Evolutionary conservation across 1,140 invertebrate species (phyloP), one percentile per base, ranked within the genome.

Genomic region (Cotesia vestalis): DNA sequence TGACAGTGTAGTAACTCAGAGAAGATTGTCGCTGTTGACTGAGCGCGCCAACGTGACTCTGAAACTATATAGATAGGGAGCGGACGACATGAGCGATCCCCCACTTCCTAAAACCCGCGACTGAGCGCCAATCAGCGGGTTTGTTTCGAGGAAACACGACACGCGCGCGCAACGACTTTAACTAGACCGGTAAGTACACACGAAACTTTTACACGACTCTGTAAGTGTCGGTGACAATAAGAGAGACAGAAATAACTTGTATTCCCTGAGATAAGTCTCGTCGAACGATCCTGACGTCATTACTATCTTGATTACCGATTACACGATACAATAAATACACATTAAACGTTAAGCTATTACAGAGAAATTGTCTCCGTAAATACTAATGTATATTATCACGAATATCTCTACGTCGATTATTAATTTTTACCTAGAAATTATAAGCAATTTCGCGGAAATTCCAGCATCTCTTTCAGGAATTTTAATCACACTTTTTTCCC

Each of bases 31-130:
- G 70, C 36, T 72, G 71, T 73, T 75, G 68, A 81, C 81, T 82
- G 81, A 82, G 74, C 76, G 67, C 76, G 77, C 73, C 79, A 81
- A 80, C 78, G 79, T 83, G 76, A 80, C 78, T 76, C 61, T 67
- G 78, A 76, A 75, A 79, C 80, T 82, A 82, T 82, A 82, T 81
- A 75, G 55, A 73, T 67, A 62, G 68, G 20, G 51, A 60, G 14
- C 27, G 66, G 36, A 14, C 38, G 53, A 60, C 68, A 55, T 12
- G 27, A 63, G 69, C 38, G 55, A 60, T 64, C 59, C 55, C 66
- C 73, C 71, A 70, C 74, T 46, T 9, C 40, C 11, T 2, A 46
- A 46, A 46, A 46, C 2, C 40, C 40, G 40, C 71, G 63, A 36
- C 12, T 62, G 40, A 69, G 72, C 46, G 3, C 66, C 46, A 67